Evolutionary conservation across 2,888 invertebrate genomes (phyloP).

Genomic region (Cheilosia scutellata): DNA sequence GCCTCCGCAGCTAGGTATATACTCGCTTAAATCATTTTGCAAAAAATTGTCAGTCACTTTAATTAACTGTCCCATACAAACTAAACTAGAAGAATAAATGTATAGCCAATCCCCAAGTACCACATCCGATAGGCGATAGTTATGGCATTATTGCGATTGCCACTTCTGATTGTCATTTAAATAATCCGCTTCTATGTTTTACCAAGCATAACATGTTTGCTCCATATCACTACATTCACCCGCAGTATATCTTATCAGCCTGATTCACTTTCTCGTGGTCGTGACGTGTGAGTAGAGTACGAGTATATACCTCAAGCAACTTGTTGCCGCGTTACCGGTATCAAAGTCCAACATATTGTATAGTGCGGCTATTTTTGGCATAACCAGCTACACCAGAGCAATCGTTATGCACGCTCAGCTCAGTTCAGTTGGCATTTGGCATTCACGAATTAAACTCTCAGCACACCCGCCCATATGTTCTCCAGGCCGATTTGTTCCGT

Average conservation of each 20-base stretch:
- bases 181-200: conserved; percentile 36
- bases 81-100: not conserved
- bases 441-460: conserved; percentile 59
- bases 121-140: conserved; percentile 13
- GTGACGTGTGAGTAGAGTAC: conserved; percentile 25
- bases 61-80: not conserved
- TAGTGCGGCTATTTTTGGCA: conserved; percentile 47
- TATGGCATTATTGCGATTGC: conserved; percentile 10
- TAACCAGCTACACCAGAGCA: conserved; percentile 24
- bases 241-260: conserved; percentile 53
- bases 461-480: conserved; percentile 45
- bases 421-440: conserved; percentile 54
- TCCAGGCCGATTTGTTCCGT: conserved; percentile 46
- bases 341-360: conserved; percentile 40
- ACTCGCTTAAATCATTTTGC: not conserved
- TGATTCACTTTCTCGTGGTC: conserved; percentile 41
- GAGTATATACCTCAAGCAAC: not conserved
- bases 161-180: conserved; percentile 17
- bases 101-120: conserved; percentile 36
- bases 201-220: not conserved
- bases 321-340: conserved; percentile 5
- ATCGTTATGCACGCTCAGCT: conserved; percentile 12
- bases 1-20: not conserved
- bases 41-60: not conserved
- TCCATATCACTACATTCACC: not conserved